phyloP scores from a whole-genome alignment of 2,113 vertebrate species.

The Zootoca vivipara region DNA sequence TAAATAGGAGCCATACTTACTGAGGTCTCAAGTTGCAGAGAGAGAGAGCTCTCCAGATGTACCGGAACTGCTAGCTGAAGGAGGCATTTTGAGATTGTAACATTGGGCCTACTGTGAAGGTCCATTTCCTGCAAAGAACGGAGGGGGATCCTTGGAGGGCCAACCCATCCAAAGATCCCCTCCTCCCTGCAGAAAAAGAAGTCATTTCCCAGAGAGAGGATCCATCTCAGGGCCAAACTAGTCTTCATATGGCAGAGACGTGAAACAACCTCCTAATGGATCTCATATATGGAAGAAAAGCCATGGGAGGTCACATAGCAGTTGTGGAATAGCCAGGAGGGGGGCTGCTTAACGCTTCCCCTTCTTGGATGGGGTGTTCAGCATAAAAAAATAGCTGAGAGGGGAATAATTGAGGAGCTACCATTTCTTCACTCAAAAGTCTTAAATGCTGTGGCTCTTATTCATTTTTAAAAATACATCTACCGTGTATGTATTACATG shows the following conservation, averaged over 20 bases:
- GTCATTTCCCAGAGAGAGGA: not conserved
- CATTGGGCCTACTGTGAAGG: too few species aligned
- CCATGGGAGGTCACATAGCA: too few species aligned
- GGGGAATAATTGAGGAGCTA: not conserved
- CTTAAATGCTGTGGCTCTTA: not conserved
- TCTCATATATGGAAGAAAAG: not conserved
- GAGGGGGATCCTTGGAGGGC: too few species aligned
- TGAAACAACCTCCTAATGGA: not conserved
- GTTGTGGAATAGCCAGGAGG: not conserved
- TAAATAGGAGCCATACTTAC: not conserved
- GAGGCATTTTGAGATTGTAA: not conserved
- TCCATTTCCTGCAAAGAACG: too few species aligned
- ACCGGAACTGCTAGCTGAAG: not conserved
- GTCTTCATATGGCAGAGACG: not conserved
- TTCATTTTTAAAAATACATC: not conserved
- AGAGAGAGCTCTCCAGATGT: not conserved
- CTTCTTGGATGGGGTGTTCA: not conserved
- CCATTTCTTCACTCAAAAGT: not conserved
- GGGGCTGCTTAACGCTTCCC: not conserved
- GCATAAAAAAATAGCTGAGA: not conserved
- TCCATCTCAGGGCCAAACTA: not conserved
- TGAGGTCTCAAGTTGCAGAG: not conserved
- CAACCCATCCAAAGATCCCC: too few species aligned
- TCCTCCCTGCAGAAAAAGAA: too few species aligned
- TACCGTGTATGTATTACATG: too few species aligned